Base-by-base conservation (phyloP, 2,888 invertebrate species). In the Idaea dimidiata region DNA sequence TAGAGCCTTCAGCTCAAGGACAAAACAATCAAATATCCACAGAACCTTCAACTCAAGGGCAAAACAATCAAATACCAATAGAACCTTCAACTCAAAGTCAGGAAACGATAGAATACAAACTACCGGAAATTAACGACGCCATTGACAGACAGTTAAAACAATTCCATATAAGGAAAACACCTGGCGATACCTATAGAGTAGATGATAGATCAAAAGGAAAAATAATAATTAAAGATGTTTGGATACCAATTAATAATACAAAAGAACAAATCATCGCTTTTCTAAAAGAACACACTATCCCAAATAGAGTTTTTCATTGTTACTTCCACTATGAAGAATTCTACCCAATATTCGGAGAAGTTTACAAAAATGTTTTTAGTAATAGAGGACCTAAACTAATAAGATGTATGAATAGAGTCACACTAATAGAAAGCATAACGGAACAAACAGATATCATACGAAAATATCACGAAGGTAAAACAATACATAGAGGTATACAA, bases 321-420 rank as follows among this genome's bases (percentile, higher is more conserved):
- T 69, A 65, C 58, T 69, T 69, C 57, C 32, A 78, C 65, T 62
- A 76, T 31, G 64, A 66, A n/a, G 61, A 68, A 24, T 62, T 31
- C 10, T 62, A 43, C 31, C 14, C 56, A 32, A 57, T 60, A 16
- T 60, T 66, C 43, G 53, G 57, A 18, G 55, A 59, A 55, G 62
- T 62, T 1, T 54, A 55, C 24, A 62, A 58, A 55, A 58, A n/a
- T 6, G 24, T 62, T 31, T 62, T 62, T 54, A 62, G 31, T 16
- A 24, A 59, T 33, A 24, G 62, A 6, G 62, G 62, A 16, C 62
- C 62, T 3, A 62, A 62, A 56, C 18, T 62, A 54, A 54, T 61
- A n/a, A 54, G 62, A 59, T 59, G 32, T 54, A 59, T 59, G 55
- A 58, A 16, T 32, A 58, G 62, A 59, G 62, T 62, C 6, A 62